Percentiles rank a stretch among this genome's conserved stretches.
Evolutionary conservation across 2,797 vertebrate genomes (phyloP).

Genomic region (Cheracebus regulus): DNA sequence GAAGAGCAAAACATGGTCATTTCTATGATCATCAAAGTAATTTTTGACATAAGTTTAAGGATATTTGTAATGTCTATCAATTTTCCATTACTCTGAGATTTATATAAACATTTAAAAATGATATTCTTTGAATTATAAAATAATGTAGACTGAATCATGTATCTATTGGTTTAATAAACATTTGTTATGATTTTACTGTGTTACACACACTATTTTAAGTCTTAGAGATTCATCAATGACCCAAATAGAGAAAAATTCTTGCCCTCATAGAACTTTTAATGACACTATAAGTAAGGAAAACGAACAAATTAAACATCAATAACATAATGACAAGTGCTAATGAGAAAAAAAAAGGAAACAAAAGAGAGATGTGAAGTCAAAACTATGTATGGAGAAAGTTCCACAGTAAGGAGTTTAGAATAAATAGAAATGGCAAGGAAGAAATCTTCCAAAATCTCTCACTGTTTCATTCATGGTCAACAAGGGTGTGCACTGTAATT

Average conservation of each 20-base stretch:
- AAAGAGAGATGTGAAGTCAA: background rate
- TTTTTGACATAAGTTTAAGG: background rate
- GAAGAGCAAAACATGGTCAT: background rate
- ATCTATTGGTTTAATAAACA: background rate
- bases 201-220: background rate
- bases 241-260: background rate
- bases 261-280: background rate
- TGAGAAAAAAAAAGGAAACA: background rate
- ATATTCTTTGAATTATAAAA: background rate
- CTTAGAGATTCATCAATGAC: background rate
- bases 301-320: background rate
- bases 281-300: background rate
- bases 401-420: background rate
- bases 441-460: background rate
- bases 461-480: background rate
- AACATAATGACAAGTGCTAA: background rate
- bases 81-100: background rate
- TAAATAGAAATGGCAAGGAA: background rate
- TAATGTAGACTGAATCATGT: background rate
- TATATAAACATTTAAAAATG: background rate
- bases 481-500: background rate
- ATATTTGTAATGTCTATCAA: background rate
- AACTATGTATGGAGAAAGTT: too few species aligned
- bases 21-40: background rate
- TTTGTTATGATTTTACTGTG: background rate